Conservation (phyloP, 2,113 vertebrate species). For the Forbesichthys papilliferus region DNA sequence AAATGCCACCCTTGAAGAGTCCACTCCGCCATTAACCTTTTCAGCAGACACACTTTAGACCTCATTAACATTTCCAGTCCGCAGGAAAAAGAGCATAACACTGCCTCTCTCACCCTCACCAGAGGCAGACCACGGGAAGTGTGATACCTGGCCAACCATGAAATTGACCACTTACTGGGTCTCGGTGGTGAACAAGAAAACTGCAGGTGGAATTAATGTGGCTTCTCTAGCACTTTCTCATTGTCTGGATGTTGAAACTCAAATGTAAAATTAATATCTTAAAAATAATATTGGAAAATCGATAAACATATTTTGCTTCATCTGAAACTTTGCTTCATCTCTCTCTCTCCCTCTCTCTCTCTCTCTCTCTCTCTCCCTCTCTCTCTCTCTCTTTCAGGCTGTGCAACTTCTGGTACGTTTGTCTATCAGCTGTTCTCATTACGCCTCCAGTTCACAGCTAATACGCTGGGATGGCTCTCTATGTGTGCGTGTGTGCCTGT, state of each 20-base stretch:
- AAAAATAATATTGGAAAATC: conserved; percentile 42
- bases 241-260: conserved; percentile 68
- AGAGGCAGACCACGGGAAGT: conserved; percentile 77
- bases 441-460: conserved; percentile 47
- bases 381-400: conserved; percentile 32
- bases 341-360: conserved; percentile 21
- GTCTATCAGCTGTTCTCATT: conserved; percentile 54
- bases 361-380: conserved; percentile 39
- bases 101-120: conserved; percentile 63
- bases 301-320: background rate
- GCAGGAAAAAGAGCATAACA: conserved; percentile 35
- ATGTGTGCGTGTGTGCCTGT: too few relatives aligned
- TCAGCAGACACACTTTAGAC: conserved; percentile 61
- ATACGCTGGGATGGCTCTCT: conserved; percentile 36
- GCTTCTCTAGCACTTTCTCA: conserved; percentile 55
- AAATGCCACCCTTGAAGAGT: conserved; percentile 56
- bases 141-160: conserved; percentile 75
- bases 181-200: conserved; percentile 78
- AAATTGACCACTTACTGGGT: conserved; percentile 84
- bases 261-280: conserved; percentile 66
- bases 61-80: conserved; percentile 67
- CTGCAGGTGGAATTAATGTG: conserved; percentile 74
- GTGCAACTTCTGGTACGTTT: conserved; percentile 8
- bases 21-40: conserved; percentile 64
- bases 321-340: conserved; percentile 34